These are phyloP conservation scores for Holocentrus rufus DNA, from an alignment of 2,797 vertebrate genomes.

Conservation along the genomic window DNA sequence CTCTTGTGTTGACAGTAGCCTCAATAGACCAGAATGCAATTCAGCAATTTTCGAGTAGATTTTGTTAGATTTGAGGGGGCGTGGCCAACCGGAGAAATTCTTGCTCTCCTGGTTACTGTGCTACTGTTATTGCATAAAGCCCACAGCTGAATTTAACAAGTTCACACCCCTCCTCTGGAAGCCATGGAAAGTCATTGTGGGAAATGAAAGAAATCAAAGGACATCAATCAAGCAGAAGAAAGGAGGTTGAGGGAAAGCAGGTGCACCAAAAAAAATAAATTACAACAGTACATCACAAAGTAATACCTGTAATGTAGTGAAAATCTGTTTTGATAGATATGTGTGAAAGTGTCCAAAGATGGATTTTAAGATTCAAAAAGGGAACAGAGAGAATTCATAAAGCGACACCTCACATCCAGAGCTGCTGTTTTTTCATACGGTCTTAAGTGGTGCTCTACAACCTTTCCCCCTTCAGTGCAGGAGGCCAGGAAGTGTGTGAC, in stretches of 20 bases:
- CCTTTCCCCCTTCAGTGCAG: slow-evolving; percentile 17
- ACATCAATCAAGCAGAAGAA: not conserved
- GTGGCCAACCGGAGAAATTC: no score
- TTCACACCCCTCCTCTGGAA: slow-evolving; percentile 26
- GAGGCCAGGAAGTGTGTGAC: slow-evolving; percentile 45
- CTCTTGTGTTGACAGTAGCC: no score
- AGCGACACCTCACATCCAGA: not conserved
- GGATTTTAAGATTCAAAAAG: slow-evolving; percentile 11
- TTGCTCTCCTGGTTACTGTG: no score
- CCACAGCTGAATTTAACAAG: not conserved
- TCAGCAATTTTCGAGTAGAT: no score
- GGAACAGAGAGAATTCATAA: slow-evolving; percentile 20
- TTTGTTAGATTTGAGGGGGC: no score
- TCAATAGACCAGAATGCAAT: no score
- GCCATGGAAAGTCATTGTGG: not conserved
- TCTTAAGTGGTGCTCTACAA: slow-evolving; percentile 29
- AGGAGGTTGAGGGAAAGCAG: not conserved
- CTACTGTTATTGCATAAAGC: no score
- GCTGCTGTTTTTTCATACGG: slow-evolving; percentile 13
- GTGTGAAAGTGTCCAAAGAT: no score
- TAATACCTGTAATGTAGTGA: not conserved
- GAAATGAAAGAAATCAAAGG: slow-evolving; percentile 20
- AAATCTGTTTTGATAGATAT: not conserved
- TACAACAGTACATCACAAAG: slow-evolving; percentile 15
- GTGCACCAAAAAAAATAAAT: slow-evolving; percentile 9